Evolutionary conservation across 2,888 invertebrate species (phyloP), one percentile per base, ranked within the genome.

Genomic region (Petrolisthes manimaculis): DNA sequence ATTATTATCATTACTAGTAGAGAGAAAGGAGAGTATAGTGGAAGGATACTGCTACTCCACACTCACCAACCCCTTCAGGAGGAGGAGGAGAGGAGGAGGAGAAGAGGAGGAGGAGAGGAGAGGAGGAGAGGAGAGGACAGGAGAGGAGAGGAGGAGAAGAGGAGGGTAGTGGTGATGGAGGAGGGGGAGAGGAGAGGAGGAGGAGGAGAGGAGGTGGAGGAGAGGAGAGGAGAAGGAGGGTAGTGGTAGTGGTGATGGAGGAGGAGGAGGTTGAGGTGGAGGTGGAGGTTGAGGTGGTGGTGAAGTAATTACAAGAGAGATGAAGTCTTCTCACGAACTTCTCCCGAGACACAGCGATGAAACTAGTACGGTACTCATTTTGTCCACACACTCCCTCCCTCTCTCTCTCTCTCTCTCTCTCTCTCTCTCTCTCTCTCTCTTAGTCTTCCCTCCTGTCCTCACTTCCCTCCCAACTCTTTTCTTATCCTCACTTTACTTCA

Each of bases 311-410:
- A 75, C 56, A 37, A n/a, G 12, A 18, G 74, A 71, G 83, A 83
- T 83, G 71, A 83, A 71, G 71, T 83, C 83, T 83, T 54, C 74
- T 54, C 83, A 83, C 83, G 83, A 37, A 54, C 74, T 53, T 53
- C 61, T 24, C 81, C n/a, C 61, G 67, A 21, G 67, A 51, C 12
- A 18, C 37, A 37, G 37, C 54, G 81, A 81, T 81, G 67, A 81
- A 51, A 12, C 67, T 51, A 37, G 81, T 21, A 51, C 71, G 8
- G n/a, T n/a, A n/a, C n/a, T n/a, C n/a, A n/a, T n/a, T n/a, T n/a
- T n/a, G n/a, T n/a, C n/a, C n/a, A n/a, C n/a, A n/a, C n/a, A n/a
- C n/a, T n/a, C n/a, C n/a, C n/a, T 61, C 75, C 53, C 37, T 75
- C 75, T 75, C 75, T 75, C 37, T 75, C 75, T 75, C 24, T 75